Evolutionary conservation across 1,140 invertebrate genomes (phyloP).

Genomic region (Scaptodrosophila lebanonensis): DNA sequence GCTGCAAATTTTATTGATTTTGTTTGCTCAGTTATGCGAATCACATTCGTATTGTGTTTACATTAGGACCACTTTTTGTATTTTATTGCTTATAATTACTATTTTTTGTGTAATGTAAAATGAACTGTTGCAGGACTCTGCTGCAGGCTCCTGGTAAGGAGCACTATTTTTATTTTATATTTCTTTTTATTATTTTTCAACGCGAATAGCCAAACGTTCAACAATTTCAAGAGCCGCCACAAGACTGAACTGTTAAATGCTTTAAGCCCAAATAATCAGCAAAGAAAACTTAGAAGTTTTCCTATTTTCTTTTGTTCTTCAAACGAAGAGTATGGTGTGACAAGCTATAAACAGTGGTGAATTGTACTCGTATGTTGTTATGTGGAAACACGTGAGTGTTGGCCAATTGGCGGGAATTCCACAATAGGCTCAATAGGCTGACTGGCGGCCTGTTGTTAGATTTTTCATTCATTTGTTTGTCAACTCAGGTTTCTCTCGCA

Average conservation of each 20-base stretch:
- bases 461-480: too few relatives aligned
- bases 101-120: background rate
- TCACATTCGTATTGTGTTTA: too few relatives aligned
- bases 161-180: conserved; percentile 1
- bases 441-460: too few relatives aligned
- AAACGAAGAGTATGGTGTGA: conserved; percentile 35
- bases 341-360: conserved; percentile 32
- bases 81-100: conserved; percentile 26
- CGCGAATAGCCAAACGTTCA: conserved; percentile 25
- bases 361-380: background rate
- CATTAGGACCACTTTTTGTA: too few relatives aligned
- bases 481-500: too few relatives aligned
- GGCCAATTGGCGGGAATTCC: conserved; percentile 22
- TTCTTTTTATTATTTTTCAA: too few relatives aligned
- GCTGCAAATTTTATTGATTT: conserved; percentile 23
- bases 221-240: conserved; percentile 36
- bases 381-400: conserved; percentile 6
- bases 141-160: too few relatives aligned
- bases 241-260: conserved; percentile 45
- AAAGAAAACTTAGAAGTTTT: conserved; percentile 71
- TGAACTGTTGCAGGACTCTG: too few relatives aligned
- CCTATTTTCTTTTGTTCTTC: conserved; percentile 45
- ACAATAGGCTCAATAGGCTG: too few relatives aligned
- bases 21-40: too few relatives aligned
- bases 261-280: conserved; percentile 52